These are phyloP conservation scores for Tetramorium alpestre DNA, from an alignment of 1,140 invertebrate species.

Conservation along the genomic window DNA sequence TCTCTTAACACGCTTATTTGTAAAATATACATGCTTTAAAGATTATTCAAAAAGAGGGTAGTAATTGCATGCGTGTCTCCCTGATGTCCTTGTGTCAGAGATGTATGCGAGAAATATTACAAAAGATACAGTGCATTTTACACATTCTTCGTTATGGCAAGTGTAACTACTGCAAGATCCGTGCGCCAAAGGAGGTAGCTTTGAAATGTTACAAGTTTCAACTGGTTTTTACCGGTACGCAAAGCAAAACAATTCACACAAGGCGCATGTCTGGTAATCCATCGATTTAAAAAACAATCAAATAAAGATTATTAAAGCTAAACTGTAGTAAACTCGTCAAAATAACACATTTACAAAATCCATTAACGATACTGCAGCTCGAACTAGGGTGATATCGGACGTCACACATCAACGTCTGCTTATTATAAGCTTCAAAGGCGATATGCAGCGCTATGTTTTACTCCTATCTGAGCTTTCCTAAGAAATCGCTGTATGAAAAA, in stretches of 20 bases:
- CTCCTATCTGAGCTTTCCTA: neutral
- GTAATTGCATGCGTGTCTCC: neutral
- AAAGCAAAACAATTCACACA: conserved; percentile 62
- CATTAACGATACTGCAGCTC: conserved; percentile 50
- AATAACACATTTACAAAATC: conserved; percentile 53
- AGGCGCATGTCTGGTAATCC: conserved; percentile 66
- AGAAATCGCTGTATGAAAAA: neutral
- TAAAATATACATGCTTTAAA: conserved; percentile 30
- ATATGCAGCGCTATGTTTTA: conserved; percentile 77
- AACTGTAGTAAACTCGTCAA: conserved; percentile 20
- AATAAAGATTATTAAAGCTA: conserved; percentile 62
- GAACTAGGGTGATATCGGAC: conserved; percentile 54
- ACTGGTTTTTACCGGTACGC: neutral
- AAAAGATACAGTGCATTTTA: neutral
- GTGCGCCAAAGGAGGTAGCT: neutral
- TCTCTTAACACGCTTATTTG: conserved; percentile 24
- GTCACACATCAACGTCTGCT: conserved; percentile 63
- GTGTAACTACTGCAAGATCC: neutral
- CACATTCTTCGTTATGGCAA: conserved; percentile 26
- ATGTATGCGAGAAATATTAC: neutral
- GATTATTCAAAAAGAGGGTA: neutral
- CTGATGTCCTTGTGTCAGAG: neutral
- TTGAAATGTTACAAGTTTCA: conserved; percentile 22
- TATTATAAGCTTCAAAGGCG: conserved; percentile 63
- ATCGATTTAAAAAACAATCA: conserved; percentile 49